Evolutionary conservation across 2,797 vertebrate species (phyloP).

Genomic region (Notoglanidium macrostoma): DNA sequence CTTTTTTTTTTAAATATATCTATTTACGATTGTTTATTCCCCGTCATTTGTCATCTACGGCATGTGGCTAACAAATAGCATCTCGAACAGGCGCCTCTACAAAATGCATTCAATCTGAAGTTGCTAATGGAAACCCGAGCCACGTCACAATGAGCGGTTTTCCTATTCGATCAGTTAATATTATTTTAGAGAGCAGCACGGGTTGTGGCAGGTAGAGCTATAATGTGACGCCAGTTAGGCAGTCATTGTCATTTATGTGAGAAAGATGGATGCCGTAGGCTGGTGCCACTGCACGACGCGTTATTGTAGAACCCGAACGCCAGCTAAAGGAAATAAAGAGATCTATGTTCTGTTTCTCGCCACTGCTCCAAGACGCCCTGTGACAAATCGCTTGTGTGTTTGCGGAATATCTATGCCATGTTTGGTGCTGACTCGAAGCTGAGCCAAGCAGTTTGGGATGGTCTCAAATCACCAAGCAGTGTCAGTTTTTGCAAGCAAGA

Average conservation of each 20-base stretch:
- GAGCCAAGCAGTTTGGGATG: slow-evolving; percentile 33
- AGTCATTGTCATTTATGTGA: slow-evolving; percentile 65
- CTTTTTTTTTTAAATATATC: slow-evolving; percentile 36
- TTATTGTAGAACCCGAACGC: not conserved
- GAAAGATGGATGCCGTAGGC: slow-evolving; percentile 66
- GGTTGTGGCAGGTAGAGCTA: slow-evolving; percentile 61
- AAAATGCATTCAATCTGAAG: slow-evolving; percentile 59
- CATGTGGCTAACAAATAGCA: slow-evolving; percentile 63
- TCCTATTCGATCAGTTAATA: slow-evolving; percentile 53
- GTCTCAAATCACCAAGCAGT: slow-evolving; percentile 17
- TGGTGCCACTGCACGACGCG: slow-evolving; percentile 12
- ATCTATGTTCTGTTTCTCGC: not conserved
- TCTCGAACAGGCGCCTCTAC: slow-evolving; percentile 43
- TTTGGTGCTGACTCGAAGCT: slow-evolving; percentile 43
- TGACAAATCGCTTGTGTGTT: slow-evolving; percentile 28
- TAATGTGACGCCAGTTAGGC: slow-evolving; percentile 59
- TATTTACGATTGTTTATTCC: slow-evolving; percentile 64
- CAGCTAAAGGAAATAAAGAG: slow-evolving; percentile 3
- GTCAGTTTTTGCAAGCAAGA: slow-evolving; percentile 18
- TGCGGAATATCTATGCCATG: slow-evolving; percentile 14
- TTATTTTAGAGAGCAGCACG: slow-evolving; percentile 54
- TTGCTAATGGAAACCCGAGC: slow-evolving; percentile 64
- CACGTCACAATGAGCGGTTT: slow-evolving; percentile 58
- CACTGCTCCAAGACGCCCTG: not conserved
- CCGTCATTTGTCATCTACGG: slow-evolving; percentile 67